Evolutionary conservation across 53 echinoderm and acorn worm species (phyloP).

Genomic region (Arbacia lixula): DNA sequence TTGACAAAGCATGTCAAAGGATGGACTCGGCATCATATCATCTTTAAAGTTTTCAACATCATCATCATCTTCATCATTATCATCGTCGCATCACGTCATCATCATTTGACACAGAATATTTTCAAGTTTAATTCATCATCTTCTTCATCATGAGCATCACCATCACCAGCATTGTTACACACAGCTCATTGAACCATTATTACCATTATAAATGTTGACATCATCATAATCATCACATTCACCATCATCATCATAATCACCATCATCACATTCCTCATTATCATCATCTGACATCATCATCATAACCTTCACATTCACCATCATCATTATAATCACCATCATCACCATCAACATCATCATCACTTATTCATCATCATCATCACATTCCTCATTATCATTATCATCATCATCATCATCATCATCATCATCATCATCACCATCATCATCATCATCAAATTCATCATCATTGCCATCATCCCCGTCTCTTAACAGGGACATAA

Average conservation of each 20-base stretch:
- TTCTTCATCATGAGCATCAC: no score
- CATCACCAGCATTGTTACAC: no score
- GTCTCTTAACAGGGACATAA: no score
- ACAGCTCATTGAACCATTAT: no score
- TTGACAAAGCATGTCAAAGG: no score
- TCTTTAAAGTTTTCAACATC: no score
- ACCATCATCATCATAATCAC: not conserved
- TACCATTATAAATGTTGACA: no score
- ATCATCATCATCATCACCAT: conserved; percentile 22
- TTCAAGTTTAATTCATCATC: no score
- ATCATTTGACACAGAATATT: no score
- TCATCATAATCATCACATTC: not conserved
- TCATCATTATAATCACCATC: not conserved
- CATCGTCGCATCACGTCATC: no score
- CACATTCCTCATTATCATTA: not conserved
- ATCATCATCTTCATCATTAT: no score
- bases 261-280: not conserved
- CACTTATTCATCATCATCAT: not conserved
- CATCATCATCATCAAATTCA: not conserved
- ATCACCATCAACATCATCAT: not conserved
- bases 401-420: not conserved
- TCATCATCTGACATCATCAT: not conserved
- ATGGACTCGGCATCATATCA: no score
- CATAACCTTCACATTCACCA: not conserved
- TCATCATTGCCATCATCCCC: not conserved